Conservation (phyloP, 2,888 invertebrate species). For the Baronia brevicornis region DNA sequence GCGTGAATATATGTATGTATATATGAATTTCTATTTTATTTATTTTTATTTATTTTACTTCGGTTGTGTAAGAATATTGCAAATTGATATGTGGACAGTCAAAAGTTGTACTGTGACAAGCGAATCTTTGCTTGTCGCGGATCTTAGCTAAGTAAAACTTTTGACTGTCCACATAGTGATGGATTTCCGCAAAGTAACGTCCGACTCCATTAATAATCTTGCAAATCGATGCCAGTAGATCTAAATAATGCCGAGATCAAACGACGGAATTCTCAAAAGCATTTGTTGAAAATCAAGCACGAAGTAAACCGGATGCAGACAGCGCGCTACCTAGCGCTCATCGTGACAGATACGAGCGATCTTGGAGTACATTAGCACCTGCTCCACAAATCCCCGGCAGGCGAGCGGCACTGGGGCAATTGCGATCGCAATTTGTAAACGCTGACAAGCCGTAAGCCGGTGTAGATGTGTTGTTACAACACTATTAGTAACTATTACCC, state of each 20-base stretch:
- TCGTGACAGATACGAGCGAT: slow-evolving; percentile 11
- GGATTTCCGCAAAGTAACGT: too few relatives aligned
- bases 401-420: slow-evolving; percentile 6
- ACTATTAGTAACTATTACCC: slow-evolving; percentile 67
- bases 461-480: slow-evolving; percentile 29
- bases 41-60: too few relatives aligned
- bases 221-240: slow-evolving; percentile 7
- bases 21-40: too few relatives aligned
- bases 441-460: slow-evolving; percentile 33
- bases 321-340: background rate
- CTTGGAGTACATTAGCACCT: slow-evolving; percentile 13
- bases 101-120: too few relatives aligned
- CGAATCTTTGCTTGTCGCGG: too few relatives aligned
- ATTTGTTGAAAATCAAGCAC: slow-evolving; percentile 4
- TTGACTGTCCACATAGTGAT: too few relatives aligned
- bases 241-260: slow-evolving; percentile 6
- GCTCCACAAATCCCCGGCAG: slow-evolving; percentile 9
- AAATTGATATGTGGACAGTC: too few relatives aligned
- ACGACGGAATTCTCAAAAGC: too few relatives aligned
- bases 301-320: slow-evolving; percentile 1
- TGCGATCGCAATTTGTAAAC: slow-evolving; percentile 22
- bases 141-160: too few relatives aligned
- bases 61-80: too few relatives aligned
- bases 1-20: too few relatives aligned
- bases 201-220: too few relatives aligned